Conservation (phyloP, 2,797 vertebrate genomes). For the Urosaurus nigricauda region DNA sequence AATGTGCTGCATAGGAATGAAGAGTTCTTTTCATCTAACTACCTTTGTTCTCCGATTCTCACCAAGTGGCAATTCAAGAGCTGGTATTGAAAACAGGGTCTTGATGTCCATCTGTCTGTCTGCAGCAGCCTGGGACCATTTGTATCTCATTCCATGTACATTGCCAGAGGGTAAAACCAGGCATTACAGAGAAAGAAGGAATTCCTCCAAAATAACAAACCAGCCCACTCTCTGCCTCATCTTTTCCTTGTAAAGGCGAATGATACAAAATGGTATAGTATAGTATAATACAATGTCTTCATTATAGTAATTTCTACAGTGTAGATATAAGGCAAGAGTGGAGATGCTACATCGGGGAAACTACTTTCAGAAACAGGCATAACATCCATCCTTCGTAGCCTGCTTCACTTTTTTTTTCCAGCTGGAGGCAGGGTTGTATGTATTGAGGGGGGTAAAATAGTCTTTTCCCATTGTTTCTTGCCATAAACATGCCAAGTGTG, state of each 20-base stretch:
- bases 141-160: neutral
- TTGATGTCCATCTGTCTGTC: neutral
- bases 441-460: too few relatives aligned
- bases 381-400: too few relatives aligned
- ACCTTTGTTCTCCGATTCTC: neutral
- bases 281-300: too few relatives aligned
- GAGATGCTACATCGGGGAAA: neutral
- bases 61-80: neutral
- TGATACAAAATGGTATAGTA: neutral
- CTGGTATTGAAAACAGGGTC: neutral
- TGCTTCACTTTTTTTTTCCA: neutral
- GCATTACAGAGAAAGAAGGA: neutral
- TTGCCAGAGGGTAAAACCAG: neutral
- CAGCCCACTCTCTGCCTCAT: neutral
- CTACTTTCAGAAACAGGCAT: neutral
- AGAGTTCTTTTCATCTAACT: neutral
- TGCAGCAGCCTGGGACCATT: neutral
- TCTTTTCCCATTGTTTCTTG: too few relatives aligned
- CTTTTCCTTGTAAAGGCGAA: neutral
- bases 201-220: neutral
- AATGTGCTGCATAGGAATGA: conserved; percentile 16
- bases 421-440: too few relatives aligned
- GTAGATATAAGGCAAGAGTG: neutral
- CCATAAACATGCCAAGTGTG: too few relatives aligned
- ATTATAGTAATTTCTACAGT: too few relatives aligned